Evolutionary conservation across 2,888 invertebrate genomes (phyloP).

Genomic region (Tanypteryx hageni): DNA sequence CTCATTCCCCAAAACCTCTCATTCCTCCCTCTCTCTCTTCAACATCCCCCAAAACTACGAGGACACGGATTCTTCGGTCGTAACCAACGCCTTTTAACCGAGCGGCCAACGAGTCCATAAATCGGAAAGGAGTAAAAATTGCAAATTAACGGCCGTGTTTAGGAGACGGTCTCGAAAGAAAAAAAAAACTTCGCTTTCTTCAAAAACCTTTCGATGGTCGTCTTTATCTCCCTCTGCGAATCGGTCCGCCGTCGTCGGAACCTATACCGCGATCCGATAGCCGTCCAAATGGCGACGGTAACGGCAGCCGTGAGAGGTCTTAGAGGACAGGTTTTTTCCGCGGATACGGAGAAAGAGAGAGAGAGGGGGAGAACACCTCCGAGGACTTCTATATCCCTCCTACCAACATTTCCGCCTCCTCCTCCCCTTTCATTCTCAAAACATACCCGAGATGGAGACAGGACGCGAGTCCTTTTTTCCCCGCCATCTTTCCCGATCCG

Average conservation of each 20-base stretch:
- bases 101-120: background rate
- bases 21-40: background rate
- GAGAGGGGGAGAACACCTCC: background rate
- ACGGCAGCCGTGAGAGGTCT: conserved; percentile 2
- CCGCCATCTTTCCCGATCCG: background rate
- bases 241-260: background rate
- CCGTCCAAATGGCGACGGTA: background rate
- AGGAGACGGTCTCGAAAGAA: background rate
- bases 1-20: background rate
- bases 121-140: background rate
- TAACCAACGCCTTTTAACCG: background rate
- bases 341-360: background rate
- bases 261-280: background rate
- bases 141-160: no score
- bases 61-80: conserved; percentile 39
- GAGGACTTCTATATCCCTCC: background rate
- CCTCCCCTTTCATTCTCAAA: background rate
- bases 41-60: background rate
- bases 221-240: background rate
- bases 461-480: background rate
- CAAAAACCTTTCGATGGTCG: background rate
- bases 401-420: background rate
- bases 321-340: conserved; percentile 8
- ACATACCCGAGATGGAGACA: background rate
- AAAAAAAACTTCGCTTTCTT: background rate